Conservation (phyloP, 2,113 vertebrate genomes). For the Xiphophorus couchianus region DNA sequence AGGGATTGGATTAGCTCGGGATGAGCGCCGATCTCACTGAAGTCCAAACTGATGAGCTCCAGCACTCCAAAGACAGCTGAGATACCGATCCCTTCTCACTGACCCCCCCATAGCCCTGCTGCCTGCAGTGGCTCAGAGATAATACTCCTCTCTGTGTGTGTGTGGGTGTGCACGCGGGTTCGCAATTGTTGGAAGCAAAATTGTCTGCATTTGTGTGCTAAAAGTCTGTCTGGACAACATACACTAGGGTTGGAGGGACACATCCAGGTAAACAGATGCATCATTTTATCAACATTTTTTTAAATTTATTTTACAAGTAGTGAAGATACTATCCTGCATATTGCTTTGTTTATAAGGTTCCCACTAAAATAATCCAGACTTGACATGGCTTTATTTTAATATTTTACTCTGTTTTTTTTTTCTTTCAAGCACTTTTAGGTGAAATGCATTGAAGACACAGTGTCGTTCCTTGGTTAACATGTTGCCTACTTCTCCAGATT, state of each 20-base stretch:
- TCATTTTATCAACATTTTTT: not conserved
- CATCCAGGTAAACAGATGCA: not conserved
- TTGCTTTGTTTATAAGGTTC: not conserved
- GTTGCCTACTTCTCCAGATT: too few relatives aligned
- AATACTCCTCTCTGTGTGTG: conserved; percentile 41
- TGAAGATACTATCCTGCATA: not conserved
- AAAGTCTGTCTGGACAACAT: conserved; percentile 3
- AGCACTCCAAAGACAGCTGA: conserved; percentile 72
- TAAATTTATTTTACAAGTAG: not conserved
- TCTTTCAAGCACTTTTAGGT: too few relatives aligned
- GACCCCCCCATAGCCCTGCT: conserved; percentile 58
- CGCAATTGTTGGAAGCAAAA: not conserved
- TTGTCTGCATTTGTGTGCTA: not conserved
- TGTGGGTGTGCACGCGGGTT: conserved; percentile 2
- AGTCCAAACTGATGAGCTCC: conserved; percentile 78
- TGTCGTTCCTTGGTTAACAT: too few relatives aligned
- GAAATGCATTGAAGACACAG: too few relatives aligned
- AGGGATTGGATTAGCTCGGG: conserved; percentile 78
- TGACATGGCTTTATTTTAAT: not conserved
- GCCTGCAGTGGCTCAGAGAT: conserved; percentile 68
- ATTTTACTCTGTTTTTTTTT: too few relatives aligned
- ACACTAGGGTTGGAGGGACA: not conserved
- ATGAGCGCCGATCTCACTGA: conserved; percentile 70
- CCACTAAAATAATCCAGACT: not conserved
- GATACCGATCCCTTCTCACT: conserved; percentile 74